These are phyloP conservation scores for Iphiclides podalirius DNA, from an alignment of 2,888 invertebrate genomes.

Conservation along the genomic window DNA sequence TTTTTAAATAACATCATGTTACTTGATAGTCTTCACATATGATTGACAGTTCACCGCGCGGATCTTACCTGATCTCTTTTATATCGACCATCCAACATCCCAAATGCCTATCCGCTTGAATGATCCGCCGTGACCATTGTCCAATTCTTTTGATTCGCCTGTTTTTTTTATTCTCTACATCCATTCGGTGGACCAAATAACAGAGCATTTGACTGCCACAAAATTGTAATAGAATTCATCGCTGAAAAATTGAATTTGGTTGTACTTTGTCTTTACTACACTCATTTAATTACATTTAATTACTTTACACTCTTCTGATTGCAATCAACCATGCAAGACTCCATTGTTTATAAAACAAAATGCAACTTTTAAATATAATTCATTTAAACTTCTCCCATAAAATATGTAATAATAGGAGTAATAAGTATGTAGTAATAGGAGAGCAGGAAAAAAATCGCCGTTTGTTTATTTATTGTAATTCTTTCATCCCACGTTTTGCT, in stretches of 20 bases:
- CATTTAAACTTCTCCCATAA: no score
- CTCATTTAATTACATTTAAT: no score
- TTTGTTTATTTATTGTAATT: slow-evolving; percentile 23
- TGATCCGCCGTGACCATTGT: slow-evolving; percentile 74
- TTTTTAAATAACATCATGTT: slow-evolving; percentile 1
- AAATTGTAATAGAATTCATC: slow-evolving; percentile 11
- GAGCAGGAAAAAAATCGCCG: no score
- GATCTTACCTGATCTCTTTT: slow-evolving; percentile 68
- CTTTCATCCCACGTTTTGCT: slow-evolving; percentile 25
- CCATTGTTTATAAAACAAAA: no score
- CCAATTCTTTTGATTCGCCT: slow-evolving; percentile 73
- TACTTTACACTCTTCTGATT: no score
- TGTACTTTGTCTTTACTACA: no score
- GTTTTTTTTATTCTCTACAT: slow-evolving; percentile 35
- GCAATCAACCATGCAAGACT: no score
- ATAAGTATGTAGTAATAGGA: no score
- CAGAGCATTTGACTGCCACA: slow-evolving; percentile 2
- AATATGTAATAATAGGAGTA: no score
- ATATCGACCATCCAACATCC: slow-evolving; percentile 56
- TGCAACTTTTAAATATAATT: no score
- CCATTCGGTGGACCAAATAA: slow-evolving; percentile 9
- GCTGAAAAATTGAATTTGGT: no score
- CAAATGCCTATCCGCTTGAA: slow-evolving; percentile 46
- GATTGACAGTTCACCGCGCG: slow-evolving; percentile 61
- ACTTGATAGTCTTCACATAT: slow-evolving; percentile 28